Base-by-base conservation (phyloP, 2,888 invertebrate species). In the Onthophagus sagittarius region DNA sequence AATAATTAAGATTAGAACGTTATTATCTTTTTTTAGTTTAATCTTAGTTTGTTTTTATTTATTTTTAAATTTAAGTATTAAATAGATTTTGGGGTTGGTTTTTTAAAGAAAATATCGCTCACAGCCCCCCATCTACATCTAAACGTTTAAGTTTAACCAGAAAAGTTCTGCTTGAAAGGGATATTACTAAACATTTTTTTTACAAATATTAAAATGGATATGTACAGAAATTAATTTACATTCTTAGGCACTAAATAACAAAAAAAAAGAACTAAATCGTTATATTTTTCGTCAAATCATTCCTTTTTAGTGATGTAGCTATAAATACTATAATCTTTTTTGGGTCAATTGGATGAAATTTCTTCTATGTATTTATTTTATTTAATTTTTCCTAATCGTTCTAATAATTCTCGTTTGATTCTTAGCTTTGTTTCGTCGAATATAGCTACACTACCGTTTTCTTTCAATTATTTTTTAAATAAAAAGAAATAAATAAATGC, bases 141-240 rank as follows among this genome's bases (percentile, higher is more conserved):
- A 53, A 2, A 9, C 6, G 7, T 53, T 53, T 53, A 53, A 53
- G 11, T 9, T 53, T 53, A 53, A 53, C 39, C 39, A 53, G 39
- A 53, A 53, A 53, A 53, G 2, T 53, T 53, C 7, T 4, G 7
- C 6, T 67, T 31, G n/a, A 67, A n/a, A 23, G 67, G 67, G 67
- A 67, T 67, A 67, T 67, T 67, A 15, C 39, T 53, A 53, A 53
- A 53, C 6, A 53, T 9, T 23, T 23, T 23, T 23, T 23, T 53
- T 53, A 53, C 39, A 53, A 53, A 4, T 53, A 53, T 53, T 67
- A 67, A 23, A 23, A 31, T n/a, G 23, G 67, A 31, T 67, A 67
- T 67, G 15, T 67, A 67, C 67, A 67, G 31, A 67, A 63, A 67
- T 15, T 67, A 67, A 67, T 67, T 67, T 67, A 67, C 67, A 67